These are phyloP conservation scores for Nineta flava DNA, from an alignment of 2,888 invertebrate species.

Conservation along the genomic window DNA sequence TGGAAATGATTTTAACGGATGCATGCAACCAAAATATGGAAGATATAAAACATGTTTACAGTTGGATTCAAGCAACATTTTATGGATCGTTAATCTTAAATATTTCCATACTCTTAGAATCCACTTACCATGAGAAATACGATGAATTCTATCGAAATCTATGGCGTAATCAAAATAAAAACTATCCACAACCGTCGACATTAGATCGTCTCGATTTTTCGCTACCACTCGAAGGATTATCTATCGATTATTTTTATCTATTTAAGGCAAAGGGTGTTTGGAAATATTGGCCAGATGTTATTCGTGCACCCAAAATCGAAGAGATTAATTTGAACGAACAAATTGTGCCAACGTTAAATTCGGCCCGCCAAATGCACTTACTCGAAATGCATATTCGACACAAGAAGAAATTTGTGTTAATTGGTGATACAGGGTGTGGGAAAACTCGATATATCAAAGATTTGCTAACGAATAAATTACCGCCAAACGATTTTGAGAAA, in stretches of 20 bases:
- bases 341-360: constrained; percentile 75
- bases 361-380: constrained; percentile 60
- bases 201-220: constrained; percentile 45
- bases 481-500: constrained; percentile 53
- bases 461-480: constrained; percentile 47
- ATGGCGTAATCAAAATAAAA: constrained; percentile 29
- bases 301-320: constrained; percentile 43
- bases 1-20: constrained; percentile 63
- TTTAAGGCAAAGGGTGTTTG: constrained; percentile 72
- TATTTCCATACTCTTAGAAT: constrained; percentile 62
- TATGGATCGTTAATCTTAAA: constrained; percentile 71
- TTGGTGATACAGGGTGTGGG: constrained; percentile 76
- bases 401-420: constrained; percentile 48
- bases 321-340: constrained; percentile 50
- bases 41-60: constrained; percentile 47
- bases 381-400: constrained; percentile 60
- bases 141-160: constrained; percentile 44
- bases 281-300: constrained; percentile 72
- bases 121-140: constrained; percentile 50
- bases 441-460: constrained; percentile 70
- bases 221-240: constrained; percentile 57
- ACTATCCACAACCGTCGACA: constrained; percentile 38
- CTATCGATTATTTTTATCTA: constrained; percentile 71
- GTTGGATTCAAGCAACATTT: constrained; percentile 64
- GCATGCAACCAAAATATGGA: constrained; percentile 46